Conservation (phyloP, 2,797 vertebrate species). For the Anas capensis region DNA sequence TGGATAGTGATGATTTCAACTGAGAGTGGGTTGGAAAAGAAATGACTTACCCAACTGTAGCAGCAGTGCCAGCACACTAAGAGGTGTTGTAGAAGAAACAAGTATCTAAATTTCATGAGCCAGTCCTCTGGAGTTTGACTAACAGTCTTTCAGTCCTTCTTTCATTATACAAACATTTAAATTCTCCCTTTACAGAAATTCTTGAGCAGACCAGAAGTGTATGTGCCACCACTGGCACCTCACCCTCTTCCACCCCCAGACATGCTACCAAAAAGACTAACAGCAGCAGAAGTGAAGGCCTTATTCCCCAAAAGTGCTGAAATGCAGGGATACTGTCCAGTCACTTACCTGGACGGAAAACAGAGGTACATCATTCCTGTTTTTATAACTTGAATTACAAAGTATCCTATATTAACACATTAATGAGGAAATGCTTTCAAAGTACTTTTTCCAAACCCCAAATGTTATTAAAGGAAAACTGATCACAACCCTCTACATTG, state of each 20-base stretch:
- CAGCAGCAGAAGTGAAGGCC: constrained; percentile 83
- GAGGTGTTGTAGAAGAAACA: not conserved
- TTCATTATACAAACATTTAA: not conserved
- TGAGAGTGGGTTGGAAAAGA: not conserved
- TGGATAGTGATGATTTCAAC: not conserved
- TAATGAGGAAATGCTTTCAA: not conserved
- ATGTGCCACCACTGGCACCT: constrained; percentile 86
- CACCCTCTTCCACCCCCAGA: constrained; percentile 82
- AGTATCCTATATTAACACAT: not conserved
- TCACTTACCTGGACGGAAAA: constrained; percentile 91
- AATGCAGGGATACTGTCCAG: constrained; percentile 93
- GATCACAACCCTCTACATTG: not conserved
- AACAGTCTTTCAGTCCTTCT: not conserved
- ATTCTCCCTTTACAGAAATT: constrained; percentile 84
- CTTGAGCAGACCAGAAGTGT: constrained; percentile 86
- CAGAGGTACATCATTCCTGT: constrained; percentile 82
- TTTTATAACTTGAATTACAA: not conserved
- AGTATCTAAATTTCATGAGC: not conserved
- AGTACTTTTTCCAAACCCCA: not conserved
- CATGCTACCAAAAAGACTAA: constrained; percentile 87
- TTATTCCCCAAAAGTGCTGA: constrained; percentile 88
- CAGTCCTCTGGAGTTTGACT: not conserved
- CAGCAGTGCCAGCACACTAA: not conserved
- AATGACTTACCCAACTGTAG: not conserved
- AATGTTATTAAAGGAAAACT: not conserved